These are phyloP conservation scores for Caenorhabditis virilis DNA, from an alignment of 2,888 invertebrate species.

Conservation along the genomic window DNA sequence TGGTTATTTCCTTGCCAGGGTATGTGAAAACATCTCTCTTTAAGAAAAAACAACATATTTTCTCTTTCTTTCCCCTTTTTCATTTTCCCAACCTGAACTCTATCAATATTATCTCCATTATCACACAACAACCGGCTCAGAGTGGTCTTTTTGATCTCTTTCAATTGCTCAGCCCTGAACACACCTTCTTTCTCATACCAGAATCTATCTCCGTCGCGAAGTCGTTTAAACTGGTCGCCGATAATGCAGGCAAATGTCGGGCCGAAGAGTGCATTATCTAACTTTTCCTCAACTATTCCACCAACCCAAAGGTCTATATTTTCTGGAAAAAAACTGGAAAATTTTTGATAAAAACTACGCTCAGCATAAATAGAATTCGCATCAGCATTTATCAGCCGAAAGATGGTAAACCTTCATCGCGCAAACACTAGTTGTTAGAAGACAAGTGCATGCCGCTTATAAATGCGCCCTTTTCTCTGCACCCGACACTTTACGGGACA, in stretches of 20 bases:
- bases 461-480: slow-evolving; percentile 5
- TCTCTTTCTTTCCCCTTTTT: too few species aligned
- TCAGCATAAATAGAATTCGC: too few species aligned
- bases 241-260: slow-evolving; percentile 89
- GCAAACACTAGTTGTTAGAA: slow-evolving; percentile 1
- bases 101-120: slow-evolving; percentile 86
- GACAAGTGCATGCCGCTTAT: slow-evolving; percentile 8
- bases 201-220: slow-evolving; percentile 90
- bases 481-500: slow-evolving; percentile 27
- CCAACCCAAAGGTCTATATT: slow-evolving; percentile 97
- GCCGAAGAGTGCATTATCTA: slow-evolving; percentile 84
- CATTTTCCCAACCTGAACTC: too few species aligned
- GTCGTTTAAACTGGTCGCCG: slow-evolving; percentile 85
- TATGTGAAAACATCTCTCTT: slow-evolving; percentile 30
- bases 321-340: slow-evolving; percentile 58
- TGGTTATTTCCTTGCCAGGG: slow-evolving; percentile 21
- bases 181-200: slow-evolving; percentile 85
- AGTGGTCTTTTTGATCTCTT: slow-evolving; percentile 79
- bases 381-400: slow-evolving; percentile 33
- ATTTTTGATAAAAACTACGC: too few species aligned
- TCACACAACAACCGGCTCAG: slow-evolving; percentile 87
- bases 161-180: slow-evolving; percentile 84
- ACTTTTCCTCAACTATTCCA: slow-evolving; percentile 85
- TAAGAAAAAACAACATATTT: too few species aligned
- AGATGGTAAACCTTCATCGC: slow-evolving; percentile 48